Percentiles rank a stretch among this genome's conserved stretches.
Evolutionary conservation across 2,797 vertebrate genomes (phyloP).

Genomic region (Neosilurus hyrtlii): DNA sequence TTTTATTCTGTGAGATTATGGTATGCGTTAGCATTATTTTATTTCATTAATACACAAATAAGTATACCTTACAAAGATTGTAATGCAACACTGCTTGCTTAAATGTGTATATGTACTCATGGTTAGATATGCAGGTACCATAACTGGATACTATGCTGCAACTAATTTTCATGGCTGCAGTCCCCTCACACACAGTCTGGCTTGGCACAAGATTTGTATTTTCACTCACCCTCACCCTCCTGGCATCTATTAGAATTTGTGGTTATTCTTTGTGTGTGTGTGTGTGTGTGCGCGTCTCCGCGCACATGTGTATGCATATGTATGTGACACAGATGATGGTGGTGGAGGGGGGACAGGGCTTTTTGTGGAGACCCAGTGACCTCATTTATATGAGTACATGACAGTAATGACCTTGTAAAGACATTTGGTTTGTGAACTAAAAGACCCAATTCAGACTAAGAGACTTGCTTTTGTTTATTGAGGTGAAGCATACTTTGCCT

Average conservation of each 20-base stretch:
- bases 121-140: not conserved
- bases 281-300: not conserved
- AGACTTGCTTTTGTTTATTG: not conserved
- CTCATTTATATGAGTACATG: conserved; percentile 8
- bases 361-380: not conserved
- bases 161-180: not conserved
- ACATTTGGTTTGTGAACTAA: not conserved
- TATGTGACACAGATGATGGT: not conserved
- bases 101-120: conserved; percentile 15
- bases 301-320: not conserved
- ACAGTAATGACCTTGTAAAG: conserved; percentile 3
- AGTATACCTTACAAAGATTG: not conserved
- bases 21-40: not conserved
- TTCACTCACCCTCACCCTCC: conserved; percentile 20
- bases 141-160: not conserved
- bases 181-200: conserved; percentile 8
- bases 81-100: not conserved
- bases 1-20: not conserved
- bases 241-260: conserved; percentile 16
- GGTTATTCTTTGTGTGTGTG: conserved; percentile 7
- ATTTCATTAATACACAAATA: not conserved
- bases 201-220: conserved; percentile 32
- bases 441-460: not conserved
- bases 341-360: not conserved
- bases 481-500: not conserved